Percentiles rank a stretch among this genome's conserved stretches.
Conservation (phyloP, 2,113 vertebrate genomes). For the Rhinopomastus cyanomelas region DNA sequence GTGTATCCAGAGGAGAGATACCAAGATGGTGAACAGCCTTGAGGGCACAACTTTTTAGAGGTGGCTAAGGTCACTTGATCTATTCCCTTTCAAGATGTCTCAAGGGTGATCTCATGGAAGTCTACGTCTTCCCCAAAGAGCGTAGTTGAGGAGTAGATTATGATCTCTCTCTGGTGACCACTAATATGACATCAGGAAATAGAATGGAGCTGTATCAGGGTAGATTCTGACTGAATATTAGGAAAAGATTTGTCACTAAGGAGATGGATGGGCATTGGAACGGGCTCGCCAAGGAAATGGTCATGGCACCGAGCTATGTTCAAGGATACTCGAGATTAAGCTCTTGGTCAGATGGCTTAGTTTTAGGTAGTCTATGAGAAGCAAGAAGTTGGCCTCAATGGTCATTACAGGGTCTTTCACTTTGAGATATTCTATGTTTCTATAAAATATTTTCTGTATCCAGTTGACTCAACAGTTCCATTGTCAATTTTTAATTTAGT, state of each 20-base stretch:
- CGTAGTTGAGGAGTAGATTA: rapidly evolving
- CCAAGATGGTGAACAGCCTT: neutral
- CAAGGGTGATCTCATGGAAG: neutral
- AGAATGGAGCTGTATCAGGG: neutral
- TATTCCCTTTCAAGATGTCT: neutral
- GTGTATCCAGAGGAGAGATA: neutral
- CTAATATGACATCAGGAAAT: rapidly evolving
- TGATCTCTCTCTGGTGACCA: neutral
- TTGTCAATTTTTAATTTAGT: neutral
- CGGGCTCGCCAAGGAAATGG: neutral
- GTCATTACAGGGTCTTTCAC: neutral
- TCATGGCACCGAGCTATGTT: neutral
- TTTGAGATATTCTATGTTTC: neutral
- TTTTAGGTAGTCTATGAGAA: neutral
- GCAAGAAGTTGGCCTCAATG: rapidly evolving
- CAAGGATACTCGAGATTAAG: rapidly evolving
- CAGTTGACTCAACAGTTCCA: rapidly evolving
- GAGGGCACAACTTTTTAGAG: rapidly evolving
- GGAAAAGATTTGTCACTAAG: neutral
- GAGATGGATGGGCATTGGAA: neutral
- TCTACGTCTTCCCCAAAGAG: neutral
- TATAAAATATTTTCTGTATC: neutral
- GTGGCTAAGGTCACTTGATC: rapidly evolving
- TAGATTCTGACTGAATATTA: too few relatives aligned
- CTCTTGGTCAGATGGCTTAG: neutral